These are phyloP conservation scores for Varroa destructor DNA, from an alignment of 1,140 invertebrate genomes.

Conservation along the genomic window DNA sequence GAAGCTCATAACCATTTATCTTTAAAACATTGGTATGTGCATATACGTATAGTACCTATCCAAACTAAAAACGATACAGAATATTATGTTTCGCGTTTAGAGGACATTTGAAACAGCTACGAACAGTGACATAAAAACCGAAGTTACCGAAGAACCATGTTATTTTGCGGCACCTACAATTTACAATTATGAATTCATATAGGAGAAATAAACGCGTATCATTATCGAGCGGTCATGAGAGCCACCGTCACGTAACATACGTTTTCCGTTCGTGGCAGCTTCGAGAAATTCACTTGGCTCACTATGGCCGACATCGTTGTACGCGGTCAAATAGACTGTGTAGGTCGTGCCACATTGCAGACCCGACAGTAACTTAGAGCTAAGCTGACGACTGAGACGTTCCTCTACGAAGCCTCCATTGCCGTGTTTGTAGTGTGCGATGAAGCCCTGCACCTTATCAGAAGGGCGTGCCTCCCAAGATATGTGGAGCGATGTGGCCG, in stretches of 20 bases:
- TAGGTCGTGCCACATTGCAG: slow-evolving; percentile 58
- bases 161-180: no score
- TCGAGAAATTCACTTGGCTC: slow-evolving; percentile 39
- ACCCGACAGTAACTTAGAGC: slow-evolving; percentile 54
- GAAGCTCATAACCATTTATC: no score
- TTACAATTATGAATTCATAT: no score
- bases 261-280: slow-evolving; percentile 41
- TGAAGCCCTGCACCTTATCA: slow-evolving; percentile 18
- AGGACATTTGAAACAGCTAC: no score
- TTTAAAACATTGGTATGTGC: no score
- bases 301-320: slow-evolving; percentile 41
- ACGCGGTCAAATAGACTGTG: slow-evolving; percentile 43
- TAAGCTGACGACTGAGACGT: slow-evolving; percentile 51
- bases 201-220: no score
- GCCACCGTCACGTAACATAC: slow-evolving; percentile 34
- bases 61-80: no score
- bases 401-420: slow-evolving; percentile 47
- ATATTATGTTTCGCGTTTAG: no score
- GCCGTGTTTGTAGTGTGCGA: slow-evolving; percentile 25
- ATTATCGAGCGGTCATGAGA: no score
- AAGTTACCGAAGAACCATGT: no score
- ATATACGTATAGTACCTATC: no score
- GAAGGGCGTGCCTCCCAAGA: slow-evolving; percentile 31
- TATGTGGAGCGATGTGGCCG: slow-evolving; percentile 33
- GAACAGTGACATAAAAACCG: no score